These are phyloP conservation scores for Enteromius trimaculatus DNA, from an alignment of 2,797 vertebrate genomes.

Conservation along the genomic window DNA sequence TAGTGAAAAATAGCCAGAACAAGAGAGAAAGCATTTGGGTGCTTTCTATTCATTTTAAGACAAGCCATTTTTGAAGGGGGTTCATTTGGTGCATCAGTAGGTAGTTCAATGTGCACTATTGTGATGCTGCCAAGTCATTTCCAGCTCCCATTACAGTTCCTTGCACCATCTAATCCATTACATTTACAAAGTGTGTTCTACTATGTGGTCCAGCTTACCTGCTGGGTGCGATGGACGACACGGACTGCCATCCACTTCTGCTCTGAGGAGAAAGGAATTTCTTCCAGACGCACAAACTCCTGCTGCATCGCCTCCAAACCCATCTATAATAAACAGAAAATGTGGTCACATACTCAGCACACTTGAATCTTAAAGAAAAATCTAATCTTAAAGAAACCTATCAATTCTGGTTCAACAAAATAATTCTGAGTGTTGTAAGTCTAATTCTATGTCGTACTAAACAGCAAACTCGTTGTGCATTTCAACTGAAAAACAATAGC, in stretches of 20 bases:
- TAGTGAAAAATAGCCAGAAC: not conserved
- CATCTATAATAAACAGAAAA: conserved; percentile 77
- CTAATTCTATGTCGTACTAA: not conserved
- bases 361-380: not conserved
- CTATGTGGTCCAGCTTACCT: conserved; percentile 70
- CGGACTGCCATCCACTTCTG: conserved; percentile 98
- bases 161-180: not conserved
- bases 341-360: not conserved
- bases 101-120: not conserved
- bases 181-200: conserved; percentile 44
- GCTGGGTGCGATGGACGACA: conserved; percentile 89
- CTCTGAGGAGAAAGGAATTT: conserved; percentile 94
- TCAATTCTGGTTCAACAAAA: not conserved
- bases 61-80: not conserved
- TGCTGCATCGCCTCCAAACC: conserved; percentile 89
- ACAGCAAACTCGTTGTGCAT: not conserved
- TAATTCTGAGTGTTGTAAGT: no score
- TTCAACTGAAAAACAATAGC: not conserved
- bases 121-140: not conserved
- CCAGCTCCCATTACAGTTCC: conserved; percentile 2
- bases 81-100: not conserved
- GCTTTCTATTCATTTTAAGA: not conserved
- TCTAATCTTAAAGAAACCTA: not conserved
- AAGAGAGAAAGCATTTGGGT: not conserved
- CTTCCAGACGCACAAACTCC: conserved; percentile 89